Conservation (phyloP, 2,888 invertebrate genomes). For the Leucophenga montana region DNA sequence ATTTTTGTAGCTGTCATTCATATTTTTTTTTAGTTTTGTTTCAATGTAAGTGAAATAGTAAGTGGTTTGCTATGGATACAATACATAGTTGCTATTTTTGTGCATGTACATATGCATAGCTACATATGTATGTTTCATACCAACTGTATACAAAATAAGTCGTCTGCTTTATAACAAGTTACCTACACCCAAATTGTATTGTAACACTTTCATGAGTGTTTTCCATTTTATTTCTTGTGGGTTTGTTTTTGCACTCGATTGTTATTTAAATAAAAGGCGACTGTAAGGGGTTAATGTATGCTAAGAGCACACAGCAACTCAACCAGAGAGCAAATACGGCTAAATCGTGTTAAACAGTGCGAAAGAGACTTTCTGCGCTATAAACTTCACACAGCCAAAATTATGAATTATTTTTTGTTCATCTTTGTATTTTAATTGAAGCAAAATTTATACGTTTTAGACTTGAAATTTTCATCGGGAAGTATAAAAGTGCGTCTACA, state of each 20-base stretch:
- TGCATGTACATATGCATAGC: not conserved
- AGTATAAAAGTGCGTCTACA: too few species aligned
- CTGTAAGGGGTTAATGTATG: conserved; percentile 36
- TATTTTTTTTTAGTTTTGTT: conserved; percentile 17
- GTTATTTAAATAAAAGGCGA: conserved; percentile 16
- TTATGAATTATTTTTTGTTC: too few species aligned
- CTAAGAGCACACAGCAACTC: conserved; percentile 51
- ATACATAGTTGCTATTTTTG: not conserved
- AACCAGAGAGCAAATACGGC: too few species aligned
- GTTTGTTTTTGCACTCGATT: not conserved
- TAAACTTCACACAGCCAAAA: too few species aligned
- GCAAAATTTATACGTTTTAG: too few species aligned
- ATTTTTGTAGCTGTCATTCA: conserved; percentile 44
- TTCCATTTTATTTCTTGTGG: not conserved
- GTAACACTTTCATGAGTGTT: not conserved
- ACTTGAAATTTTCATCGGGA: too few species aligned
- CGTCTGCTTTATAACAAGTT: conserved; percentile 17
- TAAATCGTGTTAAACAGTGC: too few species aligned
- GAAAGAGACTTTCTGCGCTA: too few species aligned
- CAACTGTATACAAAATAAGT: too few species aligned
- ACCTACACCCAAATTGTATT: not conserved
- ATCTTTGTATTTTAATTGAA: too few species aligned
- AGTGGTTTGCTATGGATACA: too few species aligned
- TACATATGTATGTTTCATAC: not conserved
- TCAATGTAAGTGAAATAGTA: conserved; percentile 2